A percentile compares a stretch with the other conserved stretches of the same genome.
Evolutionary conservation across 2,113 vertebrate genomes (phyloP).

Genomic region (Cyprinodon variegatus): DNA sequence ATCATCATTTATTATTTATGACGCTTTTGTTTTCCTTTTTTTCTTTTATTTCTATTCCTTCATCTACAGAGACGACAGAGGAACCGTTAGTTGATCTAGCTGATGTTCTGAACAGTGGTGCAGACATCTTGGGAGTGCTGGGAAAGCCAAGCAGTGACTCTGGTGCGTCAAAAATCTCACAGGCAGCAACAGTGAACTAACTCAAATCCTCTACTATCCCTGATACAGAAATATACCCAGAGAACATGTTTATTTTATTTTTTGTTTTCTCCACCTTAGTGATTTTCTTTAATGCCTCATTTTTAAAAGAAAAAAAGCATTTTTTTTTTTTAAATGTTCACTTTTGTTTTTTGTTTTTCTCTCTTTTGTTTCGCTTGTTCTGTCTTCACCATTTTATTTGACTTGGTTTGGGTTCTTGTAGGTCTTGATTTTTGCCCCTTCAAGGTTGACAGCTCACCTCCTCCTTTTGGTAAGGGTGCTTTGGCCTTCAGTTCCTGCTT

Average conservation of each 20-base stretch:
- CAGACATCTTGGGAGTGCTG: conserved; percentile 97
- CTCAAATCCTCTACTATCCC: not conserved
- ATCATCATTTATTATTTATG: conserved; percentile 74
- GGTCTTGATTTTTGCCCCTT: conserved; percentile 99
- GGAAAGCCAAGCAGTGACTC: conserved; percentile 91
- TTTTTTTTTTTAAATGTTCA: conserved; percentile 46
- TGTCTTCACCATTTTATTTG: conserved; percentile 85
- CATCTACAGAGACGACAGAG: conserved; percentile 83
- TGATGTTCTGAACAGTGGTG: conserved; percentile 94
- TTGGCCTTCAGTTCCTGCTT: conserved; percentile 84
- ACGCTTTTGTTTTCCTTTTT: conserved; percentile 61
- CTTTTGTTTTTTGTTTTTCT: conserved; percentile 59
- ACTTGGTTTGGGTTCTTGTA: conserved; percentile 98
- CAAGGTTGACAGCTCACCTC: conserved; percentile 97
- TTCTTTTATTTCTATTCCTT: conserved; percentile 21
- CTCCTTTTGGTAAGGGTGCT: conserved; percentile 97
- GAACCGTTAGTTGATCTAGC: conserved; percentile 94
- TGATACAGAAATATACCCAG: conserved; percentile 34
- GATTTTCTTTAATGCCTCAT: conserved; percentile 43
- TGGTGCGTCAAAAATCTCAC: conserved; percentile 81
- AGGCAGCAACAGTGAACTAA: conserved; percentile 44
- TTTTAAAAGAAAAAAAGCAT: conserved; percentile 40
- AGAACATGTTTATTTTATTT: conserved; percentile 43
- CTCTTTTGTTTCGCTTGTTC: conserved; percentile 63
- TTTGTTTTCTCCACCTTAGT: conserved; percentile 38